Conservation (phyloP, 2,888 invertebrate genomes). For the Cylindroiulus punctatus region DNA sequence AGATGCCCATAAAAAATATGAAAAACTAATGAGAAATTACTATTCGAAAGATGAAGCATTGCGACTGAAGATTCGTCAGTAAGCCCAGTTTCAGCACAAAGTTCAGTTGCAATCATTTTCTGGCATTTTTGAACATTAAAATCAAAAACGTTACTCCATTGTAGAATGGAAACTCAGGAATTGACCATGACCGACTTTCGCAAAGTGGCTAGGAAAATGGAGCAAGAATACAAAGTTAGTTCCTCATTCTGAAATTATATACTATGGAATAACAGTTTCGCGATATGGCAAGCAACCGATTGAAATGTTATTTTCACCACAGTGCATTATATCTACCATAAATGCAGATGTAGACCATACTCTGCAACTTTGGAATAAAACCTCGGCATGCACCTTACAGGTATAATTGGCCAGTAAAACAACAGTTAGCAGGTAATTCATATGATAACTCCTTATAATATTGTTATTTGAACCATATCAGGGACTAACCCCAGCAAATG, state of each 20-base stretch:
- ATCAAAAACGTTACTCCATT: not conserved
- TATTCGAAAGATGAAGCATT: slow-evolving; percentile 42
- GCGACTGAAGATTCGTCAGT: slow-evolving; percentile 2
- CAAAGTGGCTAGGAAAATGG: slow-evolving; percentile 30
- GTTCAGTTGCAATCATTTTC: not conserved
- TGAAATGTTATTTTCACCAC: too few species aligned
- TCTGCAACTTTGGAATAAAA: slow-evolving; percentile 31
- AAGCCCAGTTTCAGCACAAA: not conserved
- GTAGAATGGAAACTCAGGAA: not conserved
- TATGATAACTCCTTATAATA: too few species aligned
- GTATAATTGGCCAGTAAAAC: not conserved
- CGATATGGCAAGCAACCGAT: too few species aligned
- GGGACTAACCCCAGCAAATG: not conserved
- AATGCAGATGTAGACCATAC: slow-evolving; percentile 35
- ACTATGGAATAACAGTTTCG: too few species aligned
- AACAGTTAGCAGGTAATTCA: too few species aligned
- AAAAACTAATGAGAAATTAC: slow-evolving; percentile 14
- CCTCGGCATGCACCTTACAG: not conserved
- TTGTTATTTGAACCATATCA: not conserved
- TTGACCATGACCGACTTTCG: not conserved
- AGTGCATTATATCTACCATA: slow-evolving; percentile 13
- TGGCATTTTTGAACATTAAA: not conserved
- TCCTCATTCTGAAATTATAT: too few species aligned
- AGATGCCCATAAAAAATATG: not conserved
- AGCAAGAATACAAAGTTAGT: slow-evolving; percentile 44